Percentiles rank a stretch among this genome's conserved stretches.
phyloP scores from a whole-genome alignment of 2,888 invertebrate genomes.

The Chironomus tentans region DNA sequence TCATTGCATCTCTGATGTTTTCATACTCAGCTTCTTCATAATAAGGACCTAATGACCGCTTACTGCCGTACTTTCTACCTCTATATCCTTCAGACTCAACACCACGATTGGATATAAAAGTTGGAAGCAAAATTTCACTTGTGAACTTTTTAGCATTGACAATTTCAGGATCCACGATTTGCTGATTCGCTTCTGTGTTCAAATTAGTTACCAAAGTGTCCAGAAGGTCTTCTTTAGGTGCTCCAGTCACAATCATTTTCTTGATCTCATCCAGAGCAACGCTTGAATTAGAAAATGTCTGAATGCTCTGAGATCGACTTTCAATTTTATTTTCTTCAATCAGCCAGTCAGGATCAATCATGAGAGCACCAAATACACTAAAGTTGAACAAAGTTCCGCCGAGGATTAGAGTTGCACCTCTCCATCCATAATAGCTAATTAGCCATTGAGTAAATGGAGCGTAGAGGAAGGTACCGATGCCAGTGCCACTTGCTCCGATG shows the following conservation, averaged over 20 bases:
- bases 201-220: conserved; percentile 41
- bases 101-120: conserved; percentile 38
- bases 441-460: conserved; percentile 76
- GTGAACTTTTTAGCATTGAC: conserved; percentile 36
- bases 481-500: conserved; percentile 79
- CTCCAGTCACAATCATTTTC: conserved; percentile 59
- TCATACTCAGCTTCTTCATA: neutral
- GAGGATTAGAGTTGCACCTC: conserved; percentile 69
- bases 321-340: conserved; percentile 42
- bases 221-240: conserved; percentile 40
- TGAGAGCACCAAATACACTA: conserved; percentile 75
- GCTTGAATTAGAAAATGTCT: conserved; percentile 40
- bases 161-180: conserved; percentile 38
- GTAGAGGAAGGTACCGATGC: conserved; percentile 80
- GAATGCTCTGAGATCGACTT: conserved; percentile 41
- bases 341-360: conserved; percentile 85
- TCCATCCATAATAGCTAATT: conserved; percentile 71
- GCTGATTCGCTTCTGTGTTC: conserved; percentile 42
- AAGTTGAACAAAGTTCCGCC: conserved; percentile 76
- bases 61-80: conserved; percentile 33
- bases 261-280: conserved; percentile 46
- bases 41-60: conserved; percentile 37
- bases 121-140: conserved; percentile 40
- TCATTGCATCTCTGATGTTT: no score
- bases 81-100: conserved; percentile 33